Base-by-base conservation (phyloP, 2,797 vertebrate genomes). In the Lepilemur septentrionalis region DNA sequence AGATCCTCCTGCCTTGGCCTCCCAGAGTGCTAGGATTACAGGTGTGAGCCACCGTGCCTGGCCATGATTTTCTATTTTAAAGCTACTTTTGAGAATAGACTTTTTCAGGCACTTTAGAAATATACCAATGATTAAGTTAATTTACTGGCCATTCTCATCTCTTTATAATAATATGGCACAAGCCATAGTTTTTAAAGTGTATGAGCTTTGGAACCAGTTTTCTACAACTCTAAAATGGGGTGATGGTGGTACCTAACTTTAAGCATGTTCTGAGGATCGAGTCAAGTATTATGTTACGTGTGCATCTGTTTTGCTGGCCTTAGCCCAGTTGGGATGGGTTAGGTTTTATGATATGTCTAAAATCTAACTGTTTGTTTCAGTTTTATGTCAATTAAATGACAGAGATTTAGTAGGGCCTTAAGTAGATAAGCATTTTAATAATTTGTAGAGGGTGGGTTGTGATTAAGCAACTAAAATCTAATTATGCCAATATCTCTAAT, bases 381-480 rank as follows among this genome's bases (percentile, higher is more conserved):
- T 93, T 93, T 93, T 82, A 25, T 41, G 15, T 70, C 32, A 20
- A 1, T 69, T 89, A 85, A 93, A 63, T 5, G 22, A 72, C 63
- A 95, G 79, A 46, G 46, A 30, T 22, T 41, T 57, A 80, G 18
- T 61, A 52, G 46, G 35, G 14, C 32, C 41, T 87, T 76, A 50
- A 55, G 8, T 78, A 72, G 17, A 30, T 69, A n/a, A 85, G 17
- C 28, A 23, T 73, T 87, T 86, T 79, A 88, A 57, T n/a, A 55
- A 23, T 84, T 94, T 81, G 6, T 78, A 70, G 35, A 75, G 41
- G 18, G n/a, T 70, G 30, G n/a, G 79, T 30, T 96, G 79, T 35
- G 41, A 78, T 85, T 73, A 82, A 86, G 61, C 25, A 70, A 48
- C 72, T 80, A 57, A 82, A 91, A 72, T 57, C 43, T 96, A 90